phyloP scores from a whole-genome alignment of 1,140 invertebrate genomes.

The Choristoneura fumiferana region DNA sequence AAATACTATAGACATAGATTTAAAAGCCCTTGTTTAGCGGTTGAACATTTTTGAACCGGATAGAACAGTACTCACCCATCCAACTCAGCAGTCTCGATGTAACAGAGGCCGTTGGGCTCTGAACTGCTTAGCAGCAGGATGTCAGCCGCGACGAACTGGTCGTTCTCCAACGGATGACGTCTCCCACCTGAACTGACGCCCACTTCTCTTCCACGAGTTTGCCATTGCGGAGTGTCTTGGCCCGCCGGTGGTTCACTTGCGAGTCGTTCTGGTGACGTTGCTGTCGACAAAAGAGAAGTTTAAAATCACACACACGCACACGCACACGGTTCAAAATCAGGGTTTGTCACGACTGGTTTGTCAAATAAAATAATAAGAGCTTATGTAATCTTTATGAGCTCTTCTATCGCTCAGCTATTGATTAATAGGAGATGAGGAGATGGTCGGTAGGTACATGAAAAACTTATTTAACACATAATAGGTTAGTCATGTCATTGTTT shows the following conservation, averaged over 20 bases:
- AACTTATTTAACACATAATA: too few relatives aligned
- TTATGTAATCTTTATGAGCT: too few relatives aligned
- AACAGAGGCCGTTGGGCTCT: conserved; percentile 98
- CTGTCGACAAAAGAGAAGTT: conserved; percentile 77
- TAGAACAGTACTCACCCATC: conserved; percentile 97
- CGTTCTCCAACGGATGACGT: conserved; percentile 98
- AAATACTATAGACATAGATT: too few relatives aligned
- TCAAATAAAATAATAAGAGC: too few relatives aligned
- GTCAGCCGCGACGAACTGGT: conserved; percentile 98
- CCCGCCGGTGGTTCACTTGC: conserved; percentile 96
- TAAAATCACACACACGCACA: too few relatives aligned
- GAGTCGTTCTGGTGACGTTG: conserved; percentile 98
- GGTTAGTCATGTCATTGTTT: too few relatives aligned
- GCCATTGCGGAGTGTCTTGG: conserved; percentile 91
- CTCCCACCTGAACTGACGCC: conserved; percentile 94
- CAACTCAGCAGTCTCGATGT: conserved; percentile 99
- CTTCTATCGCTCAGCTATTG: too few relatives aligned
- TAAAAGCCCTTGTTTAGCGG: too few relatives aligned
- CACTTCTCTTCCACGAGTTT: conserved; percentile 94
- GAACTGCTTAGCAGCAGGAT: conserved; percentile 94
- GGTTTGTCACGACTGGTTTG: neutral
- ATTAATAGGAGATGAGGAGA: too few relatives aligned
- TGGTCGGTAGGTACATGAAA: too few relatives aligned
- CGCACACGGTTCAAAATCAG: neutral
- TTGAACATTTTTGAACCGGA: too few relatives aligned